These are phyloP conservation scores for Cryptotis parvus DNA, from an alignment of 2,113 vertebrate genomes.

Conservation along the genomic window DNA sequence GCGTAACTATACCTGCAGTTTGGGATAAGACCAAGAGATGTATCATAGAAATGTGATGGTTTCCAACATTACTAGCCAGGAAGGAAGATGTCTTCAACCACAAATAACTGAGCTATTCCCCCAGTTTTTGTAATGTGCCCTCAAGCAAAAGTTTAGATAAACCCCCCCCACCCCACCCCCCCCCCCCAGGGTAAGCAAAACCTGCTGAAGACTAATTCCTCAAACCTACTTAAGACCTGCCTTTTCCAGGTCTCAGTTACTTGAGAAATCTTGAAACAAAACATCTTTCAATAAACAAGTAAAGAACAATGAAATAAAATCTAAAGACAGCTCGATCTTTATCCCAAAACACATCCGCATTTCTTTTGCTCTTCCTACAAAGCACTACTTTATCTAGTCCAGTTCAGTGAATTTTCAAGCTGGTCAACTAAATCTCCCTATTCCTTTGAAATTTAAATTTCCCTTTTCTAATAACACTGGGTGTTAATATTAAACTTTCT, in stretches of 20 bases:
- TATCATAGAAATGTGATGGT: not conserved
- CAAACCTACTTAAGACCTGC: not conserved
- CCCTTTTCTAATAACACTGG: not conserved
- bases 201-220: not conserved
- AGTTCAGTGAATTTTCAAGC: not conserved
- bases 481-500: not conserved
- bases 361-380: not conserved
- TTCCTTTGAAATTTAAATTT: not conserved
- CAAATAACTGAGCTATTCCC: not conserved
- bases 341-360: not conserved
- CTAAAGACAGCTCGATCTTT: not conserved
- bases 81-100: not conserved
- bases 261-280: conserved; percentile 44
- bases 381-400: not conserved
- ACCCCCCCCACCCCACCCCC: too few relatives aligned
- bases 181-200: not conserved
- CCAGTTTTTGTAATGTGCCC: not conserved
- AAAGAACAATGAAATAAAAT: conserved; percentile 5
- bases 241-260: not conserved
- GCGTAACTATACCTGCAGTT: conserved; percentile 42
- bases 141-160: not conserved
- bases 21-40: not conserved
- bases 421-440: not conserved
- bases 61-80: not conserved
- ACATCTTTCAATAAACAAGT: conserved; percentile 12